These are phyloP conservation scores for Sciurus niger DNA, from an alignment of 2,113 vertebrate species.

Conservation along the genomic window DNA sequence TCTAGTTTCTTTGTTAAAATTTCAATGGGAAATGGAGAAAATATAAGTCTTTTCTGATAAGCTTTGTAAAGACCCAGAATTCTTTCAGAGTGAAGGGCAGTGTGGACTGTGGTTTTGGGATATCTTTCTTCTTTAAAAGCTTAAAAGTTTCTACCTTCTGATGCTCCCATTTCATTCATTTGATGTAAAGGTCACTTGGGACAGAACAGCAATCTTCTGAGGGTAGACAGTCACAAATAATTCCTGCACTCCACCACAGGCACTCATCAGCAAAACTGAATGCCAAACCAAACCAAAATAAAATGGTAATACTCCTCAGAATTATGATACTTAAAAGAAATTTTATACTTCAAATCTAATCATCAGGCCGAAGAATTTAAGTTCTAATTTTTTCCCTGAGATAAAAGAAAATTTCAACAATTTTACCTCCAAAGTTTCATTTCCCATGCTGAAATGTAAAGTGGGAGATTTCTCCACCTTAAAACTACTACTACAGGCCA, in stretches of 20 bases:
- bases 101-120: not conserved
- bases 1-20: constrained; percentile 78
- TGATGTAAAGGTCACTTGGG: constrained; percentile 56
- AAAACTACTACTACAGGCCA: too few relatives aligned
- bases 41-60: constrained; percentile 79
- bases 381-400: not conserved
- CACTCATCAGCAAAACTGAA: not conserved
- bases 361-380: not conserved
- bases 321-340: not conserved
- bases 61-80: constrained; percentile 74
- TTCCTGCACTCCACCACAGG: not conserved
- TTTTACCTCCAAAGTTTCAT: constrained; percentile 11
- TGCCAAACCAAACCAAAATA: constrained; percentile 22
- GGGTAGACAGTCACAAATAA: not conserved
- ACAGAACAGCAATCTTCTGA: constrained; percentile 22
- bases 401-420: constrained; percentile 62
- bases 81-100: constrained; percentile 69
- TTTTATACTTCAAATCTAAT: constrained; percentile 49
- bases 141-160: constrained; percentile 13
- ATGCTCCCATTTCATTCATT: constrained; percentile 55
- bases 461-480: not conserved
- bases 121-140: constrained; percentile 14
- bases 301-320: constrained; percentile 42
- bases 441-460: not conserved
- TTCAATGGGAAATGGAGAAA: constrained; percentile 81